Evolutionary conservation across 64 coral and sea anemone species (phyloP).

Genomic region (Exaiptasia diaphana): DNA sequence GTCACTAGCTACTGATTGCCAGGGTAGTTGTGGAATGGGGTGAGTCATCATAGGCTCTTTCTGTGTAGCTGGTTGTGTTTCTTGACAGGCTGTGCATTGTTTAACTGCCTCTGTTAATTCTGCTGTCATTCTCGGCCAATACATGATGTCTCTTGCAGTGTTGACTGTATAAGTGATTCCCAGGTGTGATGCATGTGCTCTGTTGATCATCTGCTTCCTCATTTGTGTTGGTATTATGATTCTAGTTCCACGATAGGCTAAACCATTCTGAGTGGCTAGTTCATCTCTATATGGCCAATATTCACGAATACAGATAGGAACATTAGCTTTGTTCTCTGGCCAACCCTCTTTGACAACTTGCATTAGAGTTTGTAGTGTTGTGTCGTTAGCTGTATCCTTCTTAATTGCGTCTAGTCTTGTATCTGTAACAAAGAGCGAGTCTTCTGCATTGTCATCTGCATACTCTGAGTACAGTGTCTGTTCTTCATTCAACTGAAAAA

Average conservation of each 20-base stretch:
- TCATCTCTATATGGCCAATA: slow-evolving; percentile 46
- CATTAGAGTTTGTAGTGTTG: too few species aligned
- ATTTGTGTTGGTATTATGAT: slow-evolving; percentile 25
- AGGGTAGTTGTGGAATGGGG: slow-evolving; percentile 24
- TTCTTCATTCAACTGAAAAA: too few species aligned
- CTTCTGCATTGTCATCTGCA: too few species aligned
- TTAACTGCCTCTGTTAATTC: not conserved
- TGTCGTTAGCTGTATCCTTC: too few species aligned
- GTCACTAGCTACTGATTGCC: slow-evolving; percentile 40
- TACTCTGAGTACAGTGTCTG: too few species aligned
- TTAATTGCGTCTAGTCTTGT: too few species aligned
- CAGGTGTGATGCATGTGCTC: slow-evolving; percentile 49
- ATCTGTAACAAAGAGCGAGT: too few species aligned
- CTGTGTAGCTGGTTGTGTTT: not conserved
- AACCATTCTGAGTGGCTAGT: not conserved
- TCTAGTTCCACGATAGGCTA: slow-evolving; percentile 9
- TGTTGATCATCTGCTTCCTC: slow-evolving; percentile 38
- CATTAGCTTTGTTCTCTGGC: slow-evolving; percentile 23
- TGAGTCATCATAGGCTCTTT: slow-evolving; percentile 59
- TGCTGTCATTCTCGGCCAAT: slow-evolving; percentile 43
- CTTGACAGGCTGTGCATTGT: not conserved
- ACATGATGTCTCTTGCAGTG: slow-evolving; percentile 48
- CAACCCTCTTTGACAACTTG: slow-evolving; percentile 10
- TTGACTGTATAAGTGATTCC: slow-evolving; percentile 33
- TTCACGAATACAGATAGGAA: not conserved